phyloP scores from a whole-genome alignment of 2,113 vertebrate genomes.

The Dunckerocampus dactyliophorus region DNA sequence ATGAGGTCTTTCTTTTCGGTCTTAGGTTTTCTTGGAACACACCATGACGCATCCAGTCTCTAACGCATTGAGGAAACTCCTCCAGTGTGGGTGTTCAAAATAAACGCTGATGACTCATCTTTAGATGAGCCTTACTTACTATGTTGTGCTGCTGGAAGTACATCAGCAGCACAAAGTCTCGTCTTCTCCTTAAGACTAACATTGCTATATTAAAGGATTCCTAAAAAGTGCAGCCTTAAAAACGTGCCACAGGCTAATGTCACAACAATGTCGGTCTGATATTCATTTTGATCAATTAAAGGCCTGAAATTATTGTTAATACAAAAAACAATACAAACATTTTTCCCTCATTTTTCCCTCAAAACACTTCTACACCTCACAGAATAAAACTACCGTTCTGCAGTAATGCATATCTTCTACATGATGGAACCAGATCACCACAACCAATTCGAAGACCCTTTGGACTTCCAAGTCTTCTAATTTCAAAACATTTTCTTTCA shows the following conservation, averaged over 20 bases:
- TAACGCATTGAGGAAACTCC: constrained; percentile 63
- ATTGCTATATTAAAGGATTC: constrained; percentile 2
- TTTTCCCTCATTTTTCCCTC: too few relatives aligned
- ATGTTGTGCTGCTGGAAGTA: constrained; percentile 50
- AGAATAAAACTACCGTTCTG: too few relatives aligned
- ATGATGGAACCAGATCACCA: too few relatives aligned
- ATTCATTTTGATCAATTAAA: not conserved
- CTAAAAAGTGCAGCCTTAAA: constrained; percentile 11
- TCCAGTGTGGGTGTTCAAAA: constrained; percentile 67
- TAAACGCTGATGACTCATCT: constrained; percentile 73
- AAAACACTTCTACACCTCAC: too few relatives aligned
- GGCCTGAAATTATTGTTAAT: not conserved
- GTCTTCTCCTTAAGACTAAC: constrained; percentile 25
- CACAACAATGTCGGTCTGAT: not conserved
- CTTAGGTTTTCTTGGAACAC: constrained; percentile 23
- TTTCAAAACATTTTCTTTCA: too few relatives aligned
- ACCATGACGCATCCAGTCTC: constrained; percentile 25
- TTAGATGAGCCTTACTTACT: constrained; percentile 45
- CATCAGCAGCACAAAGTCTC: constrained; percentile 47
- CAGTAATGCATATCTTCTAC: too few relatives aligned
- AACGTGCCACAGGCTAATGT: constrained; percentile 1
- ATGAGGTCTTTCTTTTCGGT: not conserved
- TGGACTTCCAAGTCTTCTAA: too few relatives aligned
- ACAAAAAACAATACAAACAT: not conserved
- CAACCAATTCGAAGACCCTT: too few relatives aligned